Evolutionary conservation across 2,888 invertebrate species (phyloP).

Genomic region (Drosophila kuntzei): DNA sequence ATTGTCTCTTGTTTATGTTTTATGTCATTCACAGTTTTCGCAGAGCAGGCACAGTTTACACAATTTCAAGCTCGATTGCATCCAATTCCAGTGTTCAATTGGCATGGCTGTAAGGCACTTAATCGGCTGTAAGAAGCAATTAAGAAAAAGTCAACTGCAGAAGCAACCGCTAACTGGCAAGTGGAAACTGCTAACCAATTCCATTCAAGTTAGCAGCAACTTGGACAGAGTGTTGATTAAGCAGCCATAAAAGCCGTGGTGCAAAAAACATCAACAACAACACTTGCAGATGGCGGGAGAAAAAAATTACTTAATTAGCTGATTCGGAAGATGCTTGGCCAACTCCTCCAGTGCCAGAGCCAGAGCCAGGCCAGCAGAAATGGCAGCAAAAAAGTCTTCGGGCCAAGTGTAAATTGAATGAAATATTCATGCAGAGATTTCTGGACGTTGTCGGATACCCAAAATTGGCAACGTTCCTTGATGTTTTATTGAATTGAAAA

Average conservation of each 20-base stretch:
- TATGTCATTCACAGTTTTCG: constrained; percentile 24
- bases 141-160: constrained; percentile 76
- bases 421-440: constrained; percentile 82
- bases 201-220: constrained; percentile 35
- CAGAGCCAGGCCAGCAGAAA: constrained; percentile 29
- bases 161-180: constrained; percentile 19
- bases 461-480: constrained; percentile 69
- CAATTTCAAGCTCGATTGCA: constrained; percentile 71
- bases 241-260: constrained; percentile 58
- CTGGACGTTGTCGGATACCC: constrained; percentile 47
- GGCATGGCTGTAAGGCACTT: constrained; percentile 47
- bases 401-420: constrained; percentile 81
- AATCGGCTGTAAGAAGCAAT: constrained; percentile 71
- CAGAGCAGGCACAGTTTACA: constrained; percentile 13
- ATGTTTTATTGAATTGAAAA: constrained; percentile 80
- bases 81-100: constrained; percentile 47
- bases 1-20: constrained; percentile 14
- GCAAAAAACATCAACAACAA: constrained; percentile 28
- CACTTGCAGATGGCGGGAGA: constrained; percentile 34
- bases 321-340: constrained; percentile 40
- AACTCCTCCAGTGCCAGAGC: constrained; percentile 7
- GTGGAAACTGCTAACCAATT: constrained; percentile 44
- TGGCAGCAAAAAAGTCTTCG: constrained; percentile 15
- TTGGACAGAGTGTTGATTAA: constrained; percentile 70
- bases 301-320: constrained; percentile 82